phyloP scores from a whole-genome alignment of 2,113 vertebrate species.

The Microcebus murinus region DNA sequence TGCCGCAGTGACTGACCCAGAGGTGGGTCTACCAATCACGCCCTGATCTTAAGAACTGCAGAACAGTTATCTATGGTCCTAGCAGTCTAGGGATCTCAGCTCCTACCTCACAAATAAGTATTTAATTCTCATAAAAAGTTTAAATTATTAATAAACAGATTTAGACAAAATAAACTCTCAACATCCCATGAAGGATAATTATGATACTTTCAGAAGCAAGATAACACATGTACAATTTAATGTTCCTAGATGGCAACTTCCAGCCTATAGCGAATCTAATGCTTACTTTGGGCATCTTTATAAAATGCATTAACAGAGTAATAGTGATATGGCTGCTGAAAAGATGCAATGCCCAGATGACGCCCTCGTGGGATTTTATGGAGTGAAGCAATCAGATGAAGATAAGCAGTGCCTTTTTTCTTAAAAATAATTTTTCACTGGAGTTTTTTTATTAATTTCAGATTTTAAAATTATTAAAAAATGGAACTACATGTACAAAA shows the following conservation, averaged over 20 bases:
- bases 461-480: conserved; percentile 68
- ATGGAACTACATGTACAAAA: neutral
- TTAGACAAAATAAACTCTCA: neutral
- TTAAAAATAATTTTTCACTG: neutral
- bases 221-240: neutral
- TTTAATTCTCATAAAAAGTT: conserved; percentile 5
- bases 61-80: no score
- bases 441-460: conserved; percentile 55
- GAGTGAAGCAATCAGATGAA: neutral
- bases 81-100: neutral
- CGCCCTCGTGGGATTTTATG: neutral
- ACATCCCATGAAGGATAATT: neutral
- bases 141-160: conserved; percentile 13
- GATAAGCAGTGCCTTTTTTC: neutral
- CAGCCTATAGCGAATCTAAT: neutral
- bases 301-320: neutral
- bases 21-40: neutral
- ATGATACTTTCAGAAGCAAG: conserved; percentile 48
- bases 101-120: neutral
- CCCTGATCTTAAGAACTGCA: neutral
- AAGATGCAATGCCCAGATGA: neutral
- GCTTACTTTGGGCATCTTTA: neutral
- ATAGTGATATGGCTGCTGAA: neutral
- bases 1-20: neutral
- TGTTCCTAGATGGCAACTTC: neutral